Conservation (phyloP, 2,888 invertebrate species). For the Drosophila paramelanica region DNA sequence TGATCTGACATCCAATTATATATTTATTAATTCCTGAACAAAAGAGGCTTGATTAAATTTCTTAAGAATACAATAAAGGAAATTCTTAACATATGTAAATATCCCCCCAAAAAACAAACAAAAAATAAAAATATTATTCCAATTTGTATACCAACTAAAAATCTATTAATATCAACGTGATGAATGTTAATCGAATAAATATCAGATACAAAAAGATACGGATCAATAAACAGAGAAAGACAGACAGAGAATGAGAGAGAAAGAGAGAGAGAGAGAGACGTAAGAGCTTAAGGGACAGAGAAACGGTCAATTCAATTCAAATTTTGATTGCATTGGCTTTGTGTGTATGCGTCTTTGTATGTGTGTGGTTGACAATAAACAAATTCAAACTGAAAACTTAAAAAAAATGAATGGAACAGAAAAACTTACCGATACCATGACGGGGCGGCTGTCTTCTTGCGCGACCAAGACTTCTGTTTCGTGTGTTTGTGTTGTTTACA, state of each 20-base stretch:
- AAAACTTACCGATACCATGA: slow-evolving; percentile 85
- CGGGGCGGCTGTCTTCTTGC: slow-evolving; percentile 86
- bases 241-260: not conserved
- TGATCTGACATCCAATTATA: not conserved
- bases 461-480: slow-evolving; percentile 86
- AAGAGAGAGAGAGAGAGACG: slow-evolving; percentile 15
- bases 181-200: slow-evolving; percentile 3
- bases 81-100: no score
- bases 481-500: slow-evolving; percentile 86
- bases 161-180: not conserved
- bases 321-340: not conserved
- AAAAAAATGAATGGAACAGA: slow-evolving; percentile 32
- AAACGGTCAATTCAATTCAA: slow-evolving; percentile 12
- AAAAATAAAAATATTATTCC: not conserved
- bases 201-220: slow-evolving; percentile 31
- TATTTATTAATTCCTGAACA: not conserved
- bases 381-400: slow-evolving; percentile 4
- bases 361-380: slow-evolving; percentile 20
- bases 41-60: no score
- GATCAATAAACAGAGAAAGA: slow-evolving; percentile 21
- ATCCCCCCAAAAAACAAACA: not conserved
- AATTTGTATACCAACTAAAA: not conserved
- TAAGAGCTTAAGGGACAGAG: slow-evolving; percentile 12
- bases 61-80: no score
- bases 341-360: slow-evolving; percentile 3